A percentile compares a stretch with the other conserved stretches of the same genome.
Evolutionary conservation across 2,113 vertebrate species (phyloP).

Genomic region (Callipepla californica): DNA sequence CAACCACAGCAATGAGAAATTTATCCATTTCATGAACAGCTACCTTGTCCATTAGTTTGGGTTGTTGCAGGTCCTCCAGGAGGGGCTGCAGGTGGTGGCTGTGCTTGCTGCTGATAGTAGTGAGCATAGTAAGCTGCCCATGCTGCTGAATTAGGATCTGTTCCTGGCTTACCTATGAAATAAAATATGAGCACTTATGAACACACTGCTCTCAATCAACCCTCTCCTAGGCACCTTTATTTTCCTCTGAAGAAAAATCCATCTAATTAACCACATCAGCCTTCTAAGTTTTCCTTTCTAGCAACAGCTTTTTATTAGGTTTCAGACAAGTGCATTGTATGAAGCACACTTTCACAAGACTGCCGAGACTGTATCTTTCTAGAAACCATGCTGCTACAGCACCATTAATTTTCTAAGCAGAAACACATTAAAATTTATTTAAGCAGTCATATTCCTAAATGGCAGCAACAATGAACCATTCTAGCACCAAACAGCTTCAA

Average conservation of each 20-base stretch:
- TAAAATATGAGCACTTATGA: background rate
- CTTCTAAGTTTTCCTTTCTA: background rate
- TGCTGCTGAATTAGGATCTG: constrained; percentile 96
- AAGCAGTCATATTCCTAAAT: background rate
- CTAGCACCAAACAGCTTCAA: background rate
- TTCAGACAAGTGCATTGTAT: background rate
- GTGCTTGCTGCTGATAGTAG: constrained; percentile 96
- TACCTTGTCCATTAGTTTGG: constrained; percentile 97
- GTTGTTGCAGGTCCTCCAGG: constrained; percentile 88
- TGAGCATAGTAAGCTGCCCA: constrained; percentile 99
- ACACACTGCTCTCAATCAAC: background rate
- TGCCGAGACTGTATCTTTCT: background rate
- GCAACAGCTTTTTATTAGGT: background rate
- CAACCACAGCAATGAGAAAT: background rate
- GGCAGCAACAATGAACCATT: background rate
- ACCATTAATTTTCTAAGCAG: background rate
- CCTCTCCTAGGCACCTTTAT: background rate
- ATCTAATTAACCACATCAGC: background rate
- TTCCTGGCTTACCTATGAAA: constrained; percentile 91
- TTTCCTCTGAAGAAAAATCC: background rate
- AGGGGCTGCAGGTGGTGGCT: constrained; percentile 91
- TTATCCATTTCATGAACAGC: background rate
- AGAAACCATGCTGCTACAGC: background rate
- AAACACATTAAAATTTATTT: background rate
- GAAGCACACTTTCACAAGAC: background rate